A percentile compares a stretch with the other conserved stretches of the same genome.
These are phyloP conservation scores for Tauraco erythrolophus DNA, from an alignment of 2,113 vertebrate species.

Conservation along the genomic window DNA sequence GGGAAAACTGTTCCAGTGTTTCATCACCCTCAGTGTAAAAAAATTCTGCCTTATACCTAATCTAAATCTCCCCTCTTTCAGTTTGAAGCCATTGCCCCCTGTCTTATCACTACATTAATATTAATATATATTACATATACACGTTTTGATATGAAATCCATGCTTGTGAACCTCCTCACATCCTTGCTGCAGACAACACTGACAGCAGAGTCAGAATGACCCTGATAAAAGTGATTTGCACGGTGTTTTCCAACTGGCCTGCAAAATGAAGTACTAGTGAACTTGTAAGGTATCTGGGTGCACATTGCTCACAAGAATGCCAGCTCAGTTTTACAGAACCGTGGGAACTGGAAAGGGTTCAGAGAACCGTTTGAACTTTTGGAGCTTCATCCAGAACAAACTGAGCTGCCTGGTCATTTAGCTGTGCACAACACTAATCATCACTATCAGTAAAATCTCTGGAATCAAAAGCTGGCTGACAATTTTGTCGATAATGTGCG, in stretches of 20 bases:
- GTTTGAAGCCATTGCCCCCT: no score
- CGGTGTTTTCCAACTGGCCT: neutral
- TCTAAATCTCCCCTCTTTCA: no score
- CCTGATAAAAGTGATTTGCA: neutral
- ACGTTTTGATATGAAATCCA: neutral
- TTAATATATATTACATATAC: neutral
- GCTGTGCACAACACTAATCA: neutral
- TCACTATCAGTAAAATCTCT: neutral
- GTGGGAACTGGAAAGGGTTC: neutral
- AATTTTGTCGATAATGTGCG: neutral
- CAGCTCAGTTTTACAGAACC: neutral
- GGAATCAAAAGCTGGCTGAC: conserved; percentile 36
- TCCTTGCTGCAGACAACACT: neutral
- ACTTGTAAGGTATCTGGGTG: neutral
- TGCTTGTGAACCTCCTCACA: neutral
- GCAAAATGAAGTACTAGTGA: neutral
- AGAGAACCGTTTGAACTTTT: neutral
- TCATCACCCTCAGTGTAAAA: no score
- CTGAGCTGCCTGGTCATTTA: neutral
- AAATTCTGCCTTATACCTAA: no score
- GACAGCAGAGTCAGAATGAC: neutral
- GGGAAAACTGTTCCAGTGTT: no score
- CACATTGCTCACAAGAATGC: neutral
- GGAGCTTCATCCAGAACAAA: neutral
- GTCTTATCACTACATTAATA: no score